These are phyloP conservation scores for Diogma glabrata DNA, from an alignment of 2,888 invertebrate species.

Conservation along the genomic window DNA sequence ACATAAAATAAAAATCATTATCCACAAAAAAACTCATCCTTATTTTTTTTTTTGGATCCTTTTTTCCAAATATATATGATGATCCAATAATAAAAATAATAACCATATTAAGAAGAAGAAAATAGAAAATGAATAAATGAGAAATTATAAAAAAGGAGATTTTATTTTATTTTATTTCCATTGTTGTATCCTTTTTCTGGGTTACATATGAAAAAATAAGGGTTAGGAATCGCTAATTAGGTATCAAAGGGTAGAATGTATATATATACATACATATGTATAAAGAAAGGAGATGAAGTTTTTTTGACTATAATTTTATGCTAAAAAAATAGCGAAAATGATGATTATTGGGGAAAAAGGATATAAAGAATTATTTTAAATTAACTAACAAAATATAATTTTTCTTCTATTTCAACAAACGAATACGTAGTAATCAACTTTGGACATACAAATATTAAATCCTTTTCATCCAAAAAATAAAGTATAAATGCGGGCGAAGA, in stretches of 20 bases:
- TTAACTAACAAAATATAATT: no score
- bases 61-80: no score
- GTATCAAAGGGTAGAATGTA: conserved; percentile 16
- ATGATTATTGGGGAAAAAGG: conserved; percentile 3
- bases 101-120: no score
- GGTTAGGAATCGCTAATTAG: conserved; percentile 17
- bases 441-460: conserved; percentile 4
- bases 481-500: conserved; percentile 6
- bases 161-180: conserved; percentile 3
- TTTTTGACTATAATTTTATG: not conserved
- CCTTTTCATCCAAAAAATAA: not conserved
- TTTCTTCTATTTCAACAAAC: no score
- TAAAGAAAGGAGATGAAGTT: conserved; percentile 2
- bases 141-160: conserved; percentile 3
- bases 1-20: no score
- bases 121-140: no score
- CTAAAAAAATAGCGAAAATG: not conserved
- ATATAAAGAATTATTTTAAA: no score
- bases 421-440: not conserved
- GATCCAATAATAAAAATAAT: no score
- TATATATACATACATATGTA: conserved; percentile 7
- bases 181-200: not conserved
- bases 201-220: conserved; percentile 7
- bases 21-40: no score
- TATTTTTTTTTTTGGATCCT: no score